Evolutionary conservation across 35 echinoderm and acorn worm genomes (phyloP).

Genomic region (Lytechinus variegatus): DNA sequence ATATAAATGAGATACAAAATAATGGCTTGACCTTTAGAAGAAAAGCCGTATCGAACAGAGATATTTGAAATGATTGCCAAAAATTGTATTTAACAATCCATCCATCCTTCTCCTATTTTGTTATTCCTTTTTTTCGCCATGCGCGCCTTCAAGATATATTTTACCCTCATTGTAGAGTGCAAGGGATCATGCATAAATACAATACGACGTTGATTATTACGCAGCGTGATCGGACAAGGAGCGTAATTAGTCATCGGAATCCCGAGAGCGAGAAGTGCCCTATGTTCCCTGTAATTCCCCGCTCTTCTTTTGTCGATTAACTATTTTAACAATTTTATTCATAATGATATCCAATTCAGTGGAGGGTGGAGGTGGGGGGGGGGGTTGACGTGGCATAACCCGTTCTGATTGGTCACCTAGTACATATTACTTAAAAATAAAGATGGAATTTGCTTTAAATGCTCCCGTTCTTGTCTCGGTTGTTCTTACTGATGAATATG

Average conservation of each 20-base stretch:
- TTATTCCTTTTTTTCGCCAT: background rate
- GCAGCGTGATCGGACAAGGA: background rate
- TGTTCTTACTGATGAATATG: background rate
- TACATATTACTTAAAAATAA: background rate
- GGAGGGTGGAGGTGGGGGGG: background rate
- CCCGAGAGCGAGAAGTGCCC: background rate
- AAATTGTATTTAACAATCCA: no score
- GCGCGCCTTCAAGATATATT: background rate
- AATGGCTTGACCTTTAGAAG: no score
- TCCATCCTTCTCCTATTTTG: no score
- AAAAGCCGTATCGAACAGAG: no score
- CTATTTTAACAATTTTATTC: background rate
- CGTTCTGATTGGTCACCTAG: background rate
- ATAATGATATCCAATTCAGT: background rate
- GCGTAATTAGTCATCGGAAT: background rate
- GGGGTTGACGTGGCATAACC: background rate
- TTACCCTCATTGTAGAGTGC: background rate
- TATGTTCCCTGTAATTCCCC: background rate
- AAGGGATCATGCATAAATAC: background rate
- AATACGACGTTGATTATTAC: constrained; percentile 3
- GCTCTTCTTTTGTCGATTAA: background rate
- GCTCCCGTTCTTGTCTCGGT: background rate
- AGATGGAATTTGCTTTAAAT: background rate
- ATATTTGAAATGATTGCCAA: no score
- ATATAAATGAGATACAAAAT: no score